Conservation (phyloP, 2,113 vertebrate species). For the Platysteira castanea region DNA sequence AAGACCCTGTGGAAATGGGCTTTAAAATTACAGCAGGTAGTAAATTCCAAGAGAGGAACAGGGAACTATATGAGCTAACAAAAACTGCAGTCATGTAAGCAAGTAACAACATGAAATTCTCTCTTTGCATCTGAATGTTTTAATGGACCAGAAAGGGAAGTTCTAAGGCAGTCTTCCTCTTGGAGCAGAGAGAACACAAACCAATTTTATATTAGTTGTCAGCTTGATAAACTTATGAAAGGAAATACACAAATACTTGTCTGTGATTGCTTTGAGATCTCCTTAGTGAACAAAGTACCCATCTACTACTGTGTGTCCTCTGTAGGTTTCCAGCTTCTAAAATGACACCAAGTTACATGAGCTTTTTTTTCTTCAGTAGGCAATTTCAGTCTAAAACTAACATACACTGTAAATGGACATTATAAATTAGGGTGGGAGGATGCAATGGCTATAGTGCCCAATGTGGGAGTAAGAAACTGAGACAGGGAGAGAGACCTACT, state of each 20-base stretch:
- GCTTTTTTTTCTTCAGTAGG: not conserved
- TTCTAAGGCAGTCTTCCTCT: not conserved
- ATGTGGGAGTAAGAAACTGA: not conserved
- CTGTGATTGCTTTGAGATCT: not conserved
- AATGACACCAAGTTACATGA: not conserved
- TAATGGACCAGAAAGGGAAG: not conserved
- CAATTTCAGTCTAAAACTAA: not conserved
- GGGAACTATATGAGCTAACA: not conserved
- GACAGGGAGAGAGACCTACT: not conserved
- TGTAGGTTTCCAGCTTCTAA: not conserved
- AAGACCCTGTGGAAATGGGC: not conserved
- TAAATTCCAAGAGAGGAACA: not conserved
- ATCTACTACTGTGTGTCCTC: not conserved
- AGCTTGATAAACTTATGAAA: not conserved
- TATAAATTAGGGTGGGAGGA: not conserved
- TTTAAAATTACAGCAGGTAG: not conserved
- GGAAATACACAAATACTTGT: not conserved
- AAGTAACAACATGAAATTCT: not conserved
- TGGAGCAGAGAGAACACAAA: not conserved
- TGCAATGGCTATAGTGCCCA: not conserved
- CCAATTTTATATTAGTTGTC: not conserved
- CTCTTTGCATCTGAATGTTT: not conserved
- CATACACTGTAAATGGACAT: not conserved
- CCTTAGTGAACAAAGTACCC: not conserved
- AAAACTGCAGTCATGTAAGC: not conserved